phyloP scores from a whole-genome alignment of 2,797 vertebrate species.

The Aeoliscus strigatus region DNA sequence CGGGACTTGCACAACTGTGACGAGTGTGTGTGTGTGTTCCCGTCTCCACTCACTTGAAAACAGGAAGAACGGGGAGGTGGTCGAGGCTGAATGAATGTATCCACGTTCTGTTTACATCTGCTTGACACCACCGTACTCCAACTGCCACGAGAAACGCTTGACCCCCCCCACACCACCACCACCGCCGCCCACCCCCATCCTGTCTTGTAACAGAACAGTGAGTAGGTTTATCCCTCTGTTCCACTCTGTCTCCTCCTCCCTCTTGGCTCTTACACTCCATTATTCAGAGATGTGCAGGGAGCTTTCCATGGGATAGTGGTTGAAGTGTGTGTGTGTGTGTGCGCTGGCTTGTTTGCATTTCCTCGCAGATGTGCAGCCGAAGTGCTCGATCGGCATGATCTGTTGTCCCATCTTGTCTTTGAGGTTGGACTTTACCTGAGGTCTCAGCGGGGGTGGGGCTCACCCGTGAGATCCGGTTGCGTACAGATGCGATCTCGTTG shows the following conservation, averaged over 20 bases:
- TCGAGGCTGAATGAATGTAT: conserved; percentile 12
- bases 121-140: conserved; percentile 15
- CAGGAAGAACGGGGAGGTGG: conserved; percentile 2
- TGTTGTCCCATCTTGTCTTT: neutral
- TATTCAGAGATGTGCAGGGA: conserved; percentile 41
- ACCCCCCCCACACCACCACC: too few species aligned
- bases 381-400: conserved; percentile 6
- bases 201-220: conserved; percentile 51
- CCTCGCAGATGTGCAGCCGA: conserved; percentile 20
- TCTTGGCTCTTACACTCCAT: conserved; percentile 40
- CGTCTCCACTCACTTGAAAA: too few species aligned
- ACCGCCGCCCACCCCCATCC: too few species aligned
- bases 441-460: conserved; percentile 11
- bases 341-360: too few species aligned
- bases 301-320: conserved; percentile 30
- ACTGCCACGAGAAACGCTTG: conserved; percentile 38
- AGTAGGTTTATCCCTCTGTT: conserved; percentile 23
- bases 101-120: conserved; percentile 22
- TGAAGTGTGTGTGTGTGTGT: conserved; percentile 4
- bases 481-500: too few species aligned
- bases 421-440: conserved; percentile 9
- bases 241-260: conserved; percentile 33
- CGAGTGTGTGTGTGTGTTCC: too few species aligned
- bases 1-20: too few species aligned
- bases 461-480: too few species aligned